phyloP scores from a whole-genome alignment of 2,888 invertebrate genomes.

The Amphimallon solstitiale region DNA sequence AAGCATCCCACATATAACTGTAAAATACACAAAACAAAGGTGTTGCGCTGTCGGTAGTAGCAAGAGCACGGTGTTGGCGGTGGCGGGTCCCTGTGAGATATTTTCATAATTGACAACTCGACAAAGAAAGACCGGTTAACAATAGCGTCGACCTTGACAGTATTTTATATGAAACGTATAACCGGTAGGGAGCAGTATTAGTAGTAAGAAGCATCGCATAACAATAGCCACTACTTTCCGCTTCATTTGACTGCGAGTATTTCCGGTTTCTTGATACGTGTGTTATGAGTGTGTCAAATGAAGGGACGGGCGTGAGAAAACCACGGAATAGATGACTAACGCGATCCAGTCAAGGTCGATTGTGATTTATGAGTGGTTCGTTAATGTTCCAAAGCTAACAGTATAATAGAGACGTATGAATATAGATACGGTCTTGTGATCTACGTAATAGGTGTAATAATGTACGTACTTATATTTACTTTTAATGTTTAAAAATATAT shows the following conservation, averaged over 20 bases:
- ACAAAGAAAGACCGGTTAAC: slow-evolving; percentile 35
- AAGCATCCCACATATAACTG: slow-evolving; percentile 9
- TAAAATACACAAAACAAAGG: slow-evolving; percentile 15
- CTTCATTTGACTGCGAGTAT: slow-evolving; percentile 35
- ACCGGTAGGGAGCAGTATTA: slow-evolving; percentile 2
- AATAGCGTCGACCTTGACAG: slow-evolving; percentile 35
- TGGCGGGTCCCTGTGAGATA: slow-evolving; percentile 31
- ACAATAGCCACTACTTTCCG: slow-evolving; percentile 27
- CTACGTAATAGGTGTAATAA: slow-evolving; percentile 7
- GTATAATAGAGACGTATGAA: not conserved
- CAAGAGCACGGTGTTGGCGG: slow-evolving; percentile 11
- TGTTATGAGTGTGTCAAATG: slow-evolving; percentile 15
- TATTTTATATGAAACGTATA: not conserved
- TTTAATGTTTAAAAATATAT: too few species aligned
- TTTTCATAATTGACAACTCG: slow-evolving; percentile 37
- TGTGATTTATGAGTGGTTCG: slow-evolving; percentile 50
- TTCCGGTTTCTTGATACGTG: slow-evolving; percentile 32
- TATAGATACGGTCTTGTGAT: too few species aligned
- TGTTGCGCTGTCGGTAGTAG: slow-evolving; percentile 5
- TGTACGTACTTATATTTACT: not conserved
- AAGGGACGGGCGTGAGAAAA: slow-evolving; percentile 41
- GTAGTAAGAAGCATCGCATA: not conserved
- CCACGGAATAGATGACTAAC: slow-evolving; percentile 50
- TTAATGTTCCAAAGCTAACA: slow-evolving; percentile 11
- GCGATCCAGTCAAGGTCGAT: slow-evolving; percentile 51